Base-by-base conservation (phyloP, 2,888 invertebrate species). In the Platycnemis pennipes region DNA sequence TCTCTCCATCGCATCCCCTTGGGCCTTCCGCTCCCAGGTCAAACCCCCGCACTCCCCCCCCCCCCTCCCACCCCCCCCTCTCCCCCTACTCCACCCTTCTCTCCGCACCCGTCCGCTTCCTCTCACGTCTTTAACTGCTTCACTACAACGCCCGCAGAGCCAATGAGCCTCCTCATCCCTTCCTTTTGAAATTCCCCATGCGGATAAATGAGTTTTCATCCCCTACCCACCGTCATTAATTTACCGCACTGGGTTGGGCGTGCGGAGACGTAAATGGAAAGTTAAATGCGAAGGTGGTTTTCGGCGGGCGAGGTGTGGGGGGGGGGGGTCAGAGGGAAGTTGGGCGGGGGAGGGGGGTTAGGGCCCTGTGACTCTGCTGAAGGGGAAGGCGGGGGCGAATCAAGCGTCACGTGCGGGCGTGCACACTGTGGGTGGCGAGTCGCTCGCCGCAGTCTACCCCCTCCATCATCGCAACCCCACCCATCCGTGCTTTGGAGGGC, bases 161-260 rank as follows among this genome's bases (percentile, higher is more conserved):
- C 63, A 56, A 91, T 63, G 91, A 91, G 45, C 69, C 63, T 22
- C 63, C 49, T 22, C 89, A 53, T 56, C 89, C 56, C 44, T 91
- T 69, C 63, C 91, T 91, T 91, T 91, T 91, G 91, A 91, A 91
- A 63, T 69, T 63, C 69, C 63, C 91, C 63, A 91, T 91, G 63
- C 91, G 63, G 91, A 63, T 91, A 91, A 91, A 63, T 56, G 63
- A 63, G 56, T 91, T 91, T 53, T 37, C 42, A 56, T 56, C 91
- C 63, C 63, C 63, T 77, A 77, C 77, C 31, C 77, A 16, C 19
- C 91, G 44, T 91, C 91, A 91, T 91, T 91, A 91, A 91, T 91
- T 91, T 91, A 44, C 91, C 63, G 44, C 44, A 45, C 91, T 56
- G 44, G 91, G 91, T 91, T 63, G 63, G 91, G 63, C 42, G 44